These are phyloP conservation scores for Ailuropoda melanoleuca DNA, from an alignment of 2,113 vertebrate genomes.

Conservation along the genomic window DNA sequence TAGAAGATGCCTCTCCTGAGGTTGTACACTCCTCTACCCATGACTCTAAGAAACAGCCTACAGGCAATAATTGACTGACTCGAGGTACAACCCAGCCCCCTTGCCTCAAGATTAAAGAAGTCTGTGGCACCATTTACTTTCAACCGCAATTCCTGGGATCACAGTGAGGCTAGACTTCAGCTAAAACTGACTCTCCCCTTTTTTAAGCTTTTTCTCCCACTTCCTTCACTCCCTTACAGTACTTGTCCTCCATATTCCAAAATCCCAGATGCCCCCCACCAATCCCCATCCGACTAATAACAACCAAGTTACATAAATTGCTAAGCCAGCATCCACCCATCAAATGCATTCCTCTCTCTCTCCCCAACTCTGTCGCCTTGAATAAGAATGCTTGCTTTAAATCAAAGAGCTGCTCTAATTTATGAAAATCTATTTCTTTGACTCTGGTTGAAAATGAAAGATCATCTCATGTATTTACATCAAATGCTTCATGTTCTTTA, in stretches of 20 bases:
- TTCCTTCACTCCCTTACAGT: neutral
- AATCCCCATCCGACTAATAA: neutral
- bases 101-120: neutral
- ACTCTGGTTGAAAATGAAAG: constrained; percentile 39
- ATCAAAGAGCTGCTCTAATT: constrained; percentile 37
- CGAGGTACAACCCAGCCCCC: neutral
- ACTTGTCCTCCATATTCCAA: neutral
- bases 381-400: constrained; percentile 57
- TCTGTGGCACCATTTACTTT: neutral
- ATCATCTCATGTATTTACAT: constrained; percentile 59
- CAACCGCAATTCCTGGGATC: neutral
- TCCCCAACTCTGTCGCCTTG: neutral
- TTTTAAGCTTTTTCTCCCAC: neutral
- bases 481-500: constrained; percentile 23
- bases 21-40: neutral
- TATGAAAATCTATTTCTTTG: constrained; percentile 43
- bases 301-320: neutral
- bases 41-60: neutral
- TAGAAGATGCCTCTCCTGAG: neutral
- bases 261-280: neutral
- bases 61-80: neutral
- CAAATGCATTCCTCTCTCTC: neutral
- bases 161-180: neutral
- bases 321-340: neutral
- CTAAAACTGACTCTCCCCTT: neutral